These are phyloP conservation scores for Turdus rufiventris DNA, from an alignment of 2,113 vertebrate species.

Conservation along the genomic window DNA sequence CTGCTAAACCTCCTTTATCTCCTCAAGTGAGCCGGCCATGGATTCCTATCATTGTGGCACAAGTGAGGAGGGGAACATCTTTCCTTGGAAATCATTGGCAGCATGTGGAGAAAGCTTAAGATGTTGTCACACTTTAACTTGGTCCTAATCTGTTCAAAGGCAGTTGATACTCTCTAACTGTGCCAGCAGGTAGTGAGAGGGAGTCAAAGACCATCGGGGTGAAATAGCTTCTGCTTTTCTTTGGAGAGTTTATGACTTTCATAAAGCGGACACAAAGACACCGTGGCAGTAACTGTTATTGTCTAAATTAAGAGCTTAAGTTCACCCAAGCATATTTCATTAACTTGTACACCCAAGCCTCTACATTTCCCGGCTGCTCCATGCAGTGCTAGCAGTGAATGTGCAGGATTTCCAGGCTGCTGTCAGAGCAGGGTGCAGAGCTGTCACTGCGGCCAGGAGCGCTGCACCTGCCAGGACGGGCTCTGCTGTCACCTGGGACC, in stretches of 20 bases:
- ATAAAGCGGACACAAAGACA: slow-evolving; percentile 57
- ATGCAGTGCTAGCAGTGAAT: not conserved
- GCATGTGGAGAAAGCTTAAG: slow-evolving; percentile 84
- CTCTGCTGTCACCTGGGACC: fast-evolving
- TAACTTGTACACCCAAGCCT: slow-evolving; percentile 57
- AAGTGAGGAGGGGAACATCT: slow-evolving; percentile 80
- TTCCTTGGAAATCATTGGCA: slow-evolving; percentile 80
- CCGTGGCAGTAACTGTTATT: slow-evolving; percentile 40
- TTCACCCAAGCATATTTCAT: slow-evolving; percentile 67
- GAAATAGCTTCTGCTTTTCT: slow-evolving; percentile 43
- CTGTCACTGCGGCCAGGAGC: too few relatives aligned
- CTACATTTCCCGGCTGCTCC: slow-evolving; percentile 44
- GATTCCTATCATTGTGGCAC: slow-evolving; percentile 79
- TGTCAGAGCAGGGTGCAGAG: too few relatives aligned
- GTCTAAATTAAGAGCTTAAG: slow-evolving; percentile 66
- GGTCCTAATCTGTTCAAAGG: slow-evolving; percentile 85
- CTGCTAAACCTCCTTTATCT: slow-evolving; percentile 73
- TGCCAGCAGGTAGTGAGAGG: slow-evolving; percentile 62
- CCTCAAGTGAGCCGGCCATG: slow-evolving; percentile 59
- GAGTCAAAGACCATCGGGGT: slow-evolving; percentile 53
- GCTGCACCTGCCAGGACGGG: not conserved
- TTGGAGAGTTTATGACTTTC: slow-evolving; percentile 67
- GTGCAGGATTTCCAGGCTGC: too few relatives aligned
- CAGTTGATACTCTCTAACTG: slow-evolving; percentile 72
- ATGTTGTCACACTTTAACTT: slow-evolving; percentile 90